Conservation (phyloP, 1,140 invertebrate genomes). For the Trachelipus rathkii region DNA sequence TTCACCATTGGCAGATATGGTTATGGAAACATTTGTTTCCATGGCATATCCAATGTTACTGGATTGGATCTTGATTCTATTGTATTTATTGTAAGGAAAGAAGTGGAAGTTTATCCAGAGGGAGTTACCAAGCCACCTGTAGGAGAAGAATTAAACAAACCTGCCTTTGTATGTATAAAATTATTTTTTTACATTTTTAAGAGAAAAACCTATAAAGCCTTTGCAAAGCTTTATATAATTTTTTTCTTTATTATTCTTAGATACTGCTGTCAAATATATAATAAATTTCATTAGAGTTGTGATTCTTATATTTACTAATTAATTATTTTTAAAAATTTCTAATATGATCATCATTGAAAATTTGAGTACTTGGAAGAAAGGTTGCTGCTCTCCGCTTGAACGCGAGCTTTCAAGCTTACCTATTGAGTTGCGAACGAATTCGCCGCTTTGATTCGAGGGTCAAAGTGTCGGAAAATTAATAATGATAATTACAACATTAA, state of each 20-base stretch:
- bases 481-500: no score
- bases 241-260: background rate
- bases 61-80: slow-evolving; percentile 84
- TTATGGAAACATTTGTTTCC: slow-evolving; percentile 89
- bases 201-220: background rate
- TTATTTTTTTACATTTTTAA: slow-evolving; percentile 17
- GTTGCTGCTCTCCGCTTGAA: no score
- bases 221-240: background rate
- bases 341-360: no score
- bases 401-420: no score
- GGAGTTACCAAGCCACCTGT: slow-evolving; percentile 66
- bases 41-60: slow-evolving; percentile 79
- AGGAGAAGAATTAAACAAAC: slow-evolving; percentile 82
- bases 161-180: slow-evolving; percentile 65
- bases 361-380: no score
- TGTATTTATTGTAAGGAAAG: slow-evolving; percentile 61
- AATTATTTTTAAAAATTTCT: no score
- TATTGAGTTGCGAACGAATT: no score
- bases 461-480: no score
- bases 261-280: background rate
- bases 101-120: slow-evolving; percentile 64
- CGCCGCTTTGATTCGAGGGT: no score
- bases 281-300: background rate
- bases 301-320: no score
- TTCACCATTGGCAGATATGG: slow-evolving; percentile 84